A percentile compares a stretch with the other conserved stretches of the same genome.
phyloP scores from a whole-genome alignment of 2,888 invertebrate genomes.

The Apoderus coryli region DNA sequence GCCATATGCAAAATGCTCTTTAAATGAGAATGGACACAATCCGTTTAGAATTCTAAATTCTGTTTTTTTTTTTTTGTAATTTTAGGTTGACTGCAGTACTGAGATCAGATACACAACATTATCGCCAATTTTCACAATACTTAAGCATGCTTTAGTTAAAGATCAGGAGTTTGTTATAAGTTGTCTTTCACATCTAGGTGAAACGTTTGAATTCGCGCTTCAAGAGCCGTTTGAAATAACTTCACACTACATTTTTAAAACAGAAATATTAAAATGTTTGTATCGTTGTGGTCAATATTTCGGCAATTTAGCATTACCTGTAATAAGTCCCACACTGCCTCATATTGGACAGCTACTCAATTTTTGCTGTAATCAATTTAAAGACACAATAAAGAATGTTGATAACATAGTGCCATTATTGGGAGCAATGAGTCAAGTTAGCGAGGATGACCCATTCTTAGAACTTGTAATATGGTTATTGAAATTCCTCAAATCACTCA shows the following conservation, averaged over 20 bases:
- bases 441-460: constrained; percentile 16
- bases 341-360: constrained; percentile 20
- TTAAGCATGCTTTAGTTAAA: too few species aligned
- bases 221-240: constrained; percentile 16
- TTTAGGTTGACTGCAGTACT: too few species aligned
- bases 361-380: constrained; percentile 18
- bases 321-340: constrained; percentile 15
- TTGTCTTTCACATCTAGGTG: constrained; percentile 9
- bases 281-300: constrained; percentile 10
- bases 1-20: too few species aligned
- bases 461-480: constrained; percentile 16
- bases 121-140: too few species aligned
- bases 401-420: too few species aligned
- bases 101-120: too few species aligned
- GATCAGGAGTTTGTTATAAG: constrained; percentile 4
- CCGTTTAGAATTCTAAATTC: too few species aligned
- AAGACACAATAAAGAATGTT: constrained; percentile 17
- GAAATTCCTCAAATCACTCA: constrained; percentile 16
- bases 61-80: too few species aligned
- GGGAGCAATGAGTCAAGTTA: constrained; percentile 12
- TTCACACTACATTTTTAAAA: constrained; percentile 18
- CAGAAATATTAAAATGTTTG: constrained; percentile 17
- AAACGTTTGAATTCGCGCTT: constrained; percentile 13
- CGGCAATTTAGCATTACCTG: constrained; percentile 5
- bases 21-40: too few species aligned